phyloP scores from a whole-genome alignment of 2,888 invertebrate genomes.

The Sturmia bella region DNA sequence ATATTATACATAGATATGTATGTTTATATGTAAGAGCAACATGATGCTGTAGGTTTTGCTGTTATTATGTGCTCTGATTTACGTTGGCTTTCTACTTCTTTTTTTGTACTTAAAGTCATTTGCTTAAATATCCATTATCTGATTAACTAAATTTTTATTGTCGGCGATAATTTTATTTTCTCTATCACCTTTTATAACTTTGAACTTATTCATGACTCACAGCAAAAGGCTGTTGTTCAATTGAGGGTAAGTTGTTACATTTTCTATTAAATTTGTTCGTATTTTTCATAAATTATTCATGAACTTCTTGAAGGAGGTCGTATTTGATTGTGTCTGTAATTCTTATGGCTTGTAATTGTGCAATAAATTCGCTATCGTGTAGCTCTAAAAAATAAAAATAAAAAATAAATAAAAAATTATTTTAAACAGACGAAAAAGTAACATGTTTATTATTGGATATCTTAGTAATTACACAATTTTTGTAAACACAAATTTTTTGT shows the following conservation, averaged over 20 bases:
- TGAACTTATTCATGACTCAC: background rate
- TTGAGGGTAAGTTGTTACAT: conserved; percentile 23
- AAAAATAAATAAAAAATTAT: too few species aligned
- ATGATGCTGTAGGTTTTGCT: background rate
- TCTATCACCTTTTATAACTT: background rate
- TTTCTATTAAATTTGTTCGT: background rate
- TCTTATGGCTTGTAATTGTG: conserved; percentile 16
- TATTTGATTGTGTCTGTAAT: background rate
- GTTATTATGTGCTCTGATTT: background rate
- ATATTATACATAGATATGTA: too few species aligned
- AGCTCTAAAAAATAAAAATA: too few species aligned
- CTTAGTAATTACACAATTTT: too few species aligned
- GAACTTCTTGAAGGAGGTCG: conserved; percentile 9
- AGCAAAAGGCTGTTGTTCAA: conserved; percentile 26
- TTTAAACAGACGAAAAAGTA: too few species aligned
- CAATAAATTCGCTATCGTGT: conserved; percentile 29
- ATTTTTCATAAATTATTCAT: conserved; percentile 36
- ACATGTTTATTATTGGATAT: too few species aligned
- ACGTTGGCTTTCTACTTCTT: background rate
- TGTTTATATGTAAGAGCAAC: conserved; percentile 17
- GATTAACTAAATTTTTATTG: conserved; percentile 68
- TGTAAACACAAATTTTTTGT: too few species aligned
- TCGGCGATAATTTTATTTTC: conserved; percentile 56
- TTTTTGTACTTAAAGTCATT: conserved; percentile 38
- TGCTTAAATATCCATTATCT: conserved; percentile 63